Percentiles rank a stretch among this genome's conserved stretches.
Evolutionary conservation across 1,140 invertebrate genomes (phyloP).

Genomic region (Danaus plexippus): DNA sequence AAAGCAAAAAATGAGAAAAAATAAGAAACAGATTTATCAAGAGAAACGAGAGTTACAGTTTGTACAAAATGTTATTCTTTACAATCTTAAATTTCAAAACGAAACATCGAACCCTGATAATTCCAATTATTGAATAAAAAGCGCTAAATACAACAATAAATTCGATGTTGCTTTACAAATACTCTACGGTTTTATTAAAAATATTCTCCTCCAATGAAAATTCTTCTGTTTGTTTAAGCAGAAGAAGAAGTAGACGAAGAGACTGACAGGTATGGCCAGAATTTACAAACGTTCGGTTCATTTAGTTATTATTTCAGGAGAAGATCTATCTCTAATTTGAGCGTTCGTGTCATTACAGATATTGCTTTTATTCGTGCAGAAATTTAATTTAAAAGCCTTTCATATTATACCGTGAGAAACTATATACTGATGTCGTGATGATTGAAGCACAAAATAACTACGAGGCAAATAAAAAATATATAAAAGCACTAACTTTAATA

Average conservation of each 20-base stretch:
- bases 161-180: constrained; percentile 63
- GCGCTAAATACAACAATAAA: constrained; percentile 64
- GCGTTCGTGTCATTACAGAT: constrained; percentile 47
- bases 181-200: constrained; percentile 38
- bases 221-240: background rate
- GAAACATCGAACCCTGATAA: constrained; percentile 66
- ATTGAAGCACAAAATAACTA: too few species aligned
- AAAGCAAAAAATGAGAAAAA: constrained; percentile 47
- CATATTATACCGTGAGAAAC: too few species aligned
- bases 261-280: constrained; percentile 14
- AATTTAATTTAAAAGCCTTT: constrained; percentile 3
- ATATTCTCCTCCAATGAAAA: constrained; percentile 34
- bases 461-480: too few species aligned
- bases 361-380: constrained; percentile 42
- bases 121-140: constrained; percentile 67
- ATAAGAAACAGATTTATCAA: constrained; percentile 36
- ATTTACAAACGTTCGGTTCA: constrained; percentile 13
- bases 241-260: background rate
- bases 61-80: constrained; percentile 38
- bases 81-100: constrained; percentile 49
- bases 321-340: constrained; percentile 50
- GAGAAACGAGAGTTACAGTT: constrained; percentile 32
- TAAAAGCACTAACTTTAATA: too few species aligned
- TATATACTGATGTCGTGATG: too few species aligned
- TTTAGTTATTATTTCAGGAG: too few species aligned